These are phyloP conservation scores for Mimumesa dahlbomi DNA, from an alignment of 2,888 invertebrate genomes.

Conservation along the genomic window DNA sequence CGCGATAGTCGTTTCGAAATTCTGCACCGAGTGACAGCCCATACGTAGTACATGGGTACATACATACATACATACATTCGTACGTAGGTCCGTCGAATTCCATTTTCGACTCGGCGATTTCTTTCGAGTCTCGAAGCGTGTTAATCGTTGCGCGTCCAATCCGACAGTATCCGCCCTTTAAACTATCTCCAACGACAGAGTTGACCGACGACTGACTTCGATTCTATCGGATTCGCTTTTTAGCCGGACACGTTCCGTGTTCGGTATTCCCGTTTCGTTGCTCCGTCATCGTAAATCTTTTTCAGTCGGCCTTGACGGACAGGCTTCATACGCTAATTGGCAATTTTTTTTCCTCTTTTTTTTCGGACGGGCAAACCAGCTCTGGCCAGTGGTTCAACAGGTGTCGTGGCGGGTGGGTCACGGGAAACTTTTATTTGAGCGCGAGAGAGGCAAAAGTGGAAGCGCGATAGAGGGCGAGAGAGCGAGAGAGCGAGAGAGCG, in stretches of 20 bases:
- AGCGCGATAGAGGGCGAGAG: slow-evolving; percentile 45
- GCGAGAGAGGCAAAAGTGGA: slow-evolving; percentile 60
- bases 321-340: slow-evolving; percentile 78
- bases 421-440: slow-evolving; percentile 79
- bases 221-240: background rate
- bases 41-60: too few species aligned
- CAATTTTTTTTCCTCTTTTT: slow-evolving; percentile 68
- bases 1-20: too few species aligned
- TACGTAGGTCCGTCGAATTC: too few species aligned
- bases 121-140: too few species aligned
- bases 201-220: too few species aligned
- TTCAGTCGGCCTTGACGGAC: slow-evolving; percentile 71
- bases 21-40: too few species aligned
- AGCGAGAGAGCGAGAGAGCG: slow-evolving; percentile 45
- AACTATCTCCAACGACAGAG: too few species aligned
- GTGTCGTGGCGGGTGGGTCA: slow-evolving; percentile 76
- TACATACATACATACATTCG: too few species aligned
- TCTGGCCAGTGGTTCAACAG: slow-evolving; percentile 78
- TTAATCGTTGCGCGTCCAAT: too few species aligned
- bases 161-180: too few species aligned
- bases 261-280: slow-evolving; percentile 3
- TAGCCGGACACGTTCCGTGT: background rate
- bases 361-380: slow-evolving; percentile 58
- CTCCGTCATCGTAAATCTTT: slow-evolving; percentile 70
- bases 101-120: too few species aligned